Conservation (phyloP, 2,888 invertebrate species). For the Zygogramma bicolorata region DNA sequence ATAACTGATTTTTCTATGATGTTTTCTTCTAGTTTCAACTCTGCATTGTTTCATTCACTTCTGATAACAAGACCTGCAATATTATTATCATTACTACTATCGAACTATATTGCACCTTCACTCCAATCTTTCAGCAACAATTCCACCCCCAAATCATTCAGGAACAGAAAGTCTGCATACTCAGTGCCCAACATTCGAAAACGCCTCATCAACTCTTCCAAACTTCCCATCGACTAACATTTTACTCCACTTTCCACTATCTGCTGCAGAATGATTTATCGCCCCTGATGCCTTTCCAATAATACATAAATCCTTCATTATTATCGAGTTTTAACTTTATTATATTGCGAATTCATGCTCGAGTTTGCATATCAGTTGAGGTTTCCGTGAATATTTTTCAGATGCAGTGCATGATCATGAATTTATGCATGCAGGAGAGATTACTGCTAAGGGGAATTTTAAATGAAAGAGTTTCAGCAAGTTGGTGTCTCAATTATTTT, state of each 20-base stretch:
- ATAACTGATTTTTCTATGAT: no score
- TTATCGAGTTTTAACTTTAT: slow-evolving; percentile 37
- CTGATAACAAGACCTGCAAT: no score
- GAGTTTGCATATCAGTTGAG: slow-evolving; percentile 32
- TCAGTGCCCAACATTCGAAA: background rate
- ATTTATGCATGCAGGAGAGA: slow-evolving; percentile 31
- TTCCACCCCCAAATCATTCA: no score
- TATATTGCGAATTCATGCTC: slow-evolving; percentile 34
- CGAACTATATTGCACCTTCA: no score
- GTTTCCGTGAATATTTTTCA: slow-evolving; percentile 24
- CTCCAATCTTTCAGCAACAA: no score
- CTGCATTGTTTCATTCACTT: no score
- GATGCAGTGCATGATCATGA: slow-evolving; percentile 26
- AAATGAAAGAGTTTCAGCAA: no score
- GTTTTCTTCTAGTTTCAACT: no score
- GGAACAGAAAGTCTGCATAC: background rate
- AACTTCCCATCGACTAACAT: background rate
- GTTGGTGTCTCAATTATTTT: no score
- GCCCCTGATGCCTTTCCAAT: slow-evolving; percentile 33
- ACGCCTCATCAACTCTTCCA: background rate
- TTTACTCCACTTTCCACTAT: slow-evolving; percentile 27
- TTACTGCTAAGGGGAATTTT: no score
- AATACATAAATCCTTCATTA: slow-evolving; percentile 36
- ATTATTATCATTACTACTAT: no score
- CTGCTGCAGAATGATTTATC: slow-evolving; percentile 28